These are phyloP conservation scores for Cygnus olor DNA, from an alignment of 2,797 vertebrate genomes.

Conservation along the genomic window DNA sequence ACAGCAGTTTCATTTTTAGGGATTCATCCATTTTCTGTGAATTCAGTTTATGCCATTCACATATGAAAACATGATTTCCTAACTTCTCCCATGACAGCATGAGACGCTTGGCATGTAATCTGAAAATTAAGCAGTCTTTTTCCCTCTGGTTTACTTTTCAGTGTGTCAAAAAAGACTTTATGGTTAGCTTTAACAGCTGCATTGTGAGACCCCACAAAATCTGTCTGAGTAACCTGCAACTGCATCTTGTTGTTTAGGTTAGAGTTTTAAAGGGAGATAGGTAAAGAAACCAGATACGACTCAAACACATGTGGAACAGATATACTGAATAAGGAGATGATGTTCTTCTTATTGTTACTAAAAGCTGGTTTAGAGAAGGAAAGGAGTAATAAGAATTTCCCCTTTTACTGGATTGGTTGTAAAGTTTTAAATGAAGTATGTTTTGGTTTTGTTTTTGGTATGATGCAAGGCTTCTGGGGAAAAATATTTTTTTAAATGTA, in stretches of 20 bases:
- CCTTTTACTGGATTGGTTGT: background rate
- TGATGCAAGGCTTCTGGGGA: background rate
- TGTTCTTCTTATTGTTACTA: background rate
- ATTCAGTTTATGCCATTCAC: background rate
- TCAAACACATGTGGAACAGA: background rate
- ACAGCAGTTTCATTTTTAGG: background rate
- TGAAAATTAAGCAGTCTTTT: background rate
- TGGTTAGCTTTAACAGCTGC: background rate
- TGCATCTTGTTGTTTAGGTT: background rate
- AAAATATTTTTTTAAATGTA: background rate
- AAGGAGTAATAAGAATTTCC: slow-evolving; percentile 14
- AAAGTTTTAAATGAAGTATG: background rate
- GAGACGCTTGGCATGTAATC: background rate
- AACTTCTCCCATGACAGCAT: background rate
- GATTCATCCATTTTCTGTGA: background rate
- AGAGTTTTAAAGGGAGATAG: background rate
- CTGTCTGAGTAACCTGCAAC: background rate
- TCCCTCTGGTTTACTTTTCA: background rate
- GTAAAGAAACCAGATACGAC: background rate
- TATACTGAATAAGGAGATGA: background rate
- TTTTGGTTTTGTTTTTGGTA: background rate
- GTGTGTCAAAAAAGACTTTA: background rate
- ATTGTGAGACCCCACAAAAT: background rate
- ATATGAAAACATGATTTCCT: background rate
- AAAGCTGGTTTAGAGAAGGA: background rate